Evolutionary conservation across 2,113 vertebrate genomes (phyloP), one percentile per base, ranked within the genome.

Genomic region (Zapornia atra): DNA sequence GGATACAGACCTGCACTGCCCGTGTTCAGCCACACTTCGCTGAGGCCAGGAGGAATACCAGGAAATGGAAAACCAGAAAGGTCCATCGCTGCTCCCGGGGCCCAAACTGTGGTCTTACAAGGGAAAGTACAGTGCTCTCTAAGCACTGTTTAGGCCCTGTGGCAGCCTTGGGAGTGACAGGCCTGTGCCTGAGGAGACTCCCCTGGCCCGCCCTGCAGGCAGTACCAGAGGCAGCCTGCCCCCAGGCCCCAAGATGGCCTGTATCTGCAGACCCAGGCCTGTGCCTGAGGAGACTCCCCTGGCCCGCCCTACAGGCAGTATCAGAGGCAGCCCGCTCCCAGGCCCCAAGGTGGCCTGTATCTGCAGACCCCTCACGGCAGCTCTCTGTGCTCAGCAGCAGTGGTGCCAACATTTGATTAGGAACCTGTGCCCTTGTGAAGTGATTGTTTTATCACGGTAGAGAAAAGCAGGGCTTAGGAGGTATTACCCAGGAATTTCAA

Each of bases 381-480:
- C 72, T 53, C 42, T 4, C n/a, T 65, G 20, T 26, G 57, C 42
- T 65, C 70, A 44, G 56, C 42, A 86, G 36, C 10, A 54, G 15
- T 1, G 1, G 29, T 26, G 29, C 48, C 84, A 83, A 1, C 33
- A 42, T 75, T 19, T 73, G 71, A 25, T 72, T 4, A 71, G 68
- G 59, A 90, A 71, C 21, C 56, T n/a, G 40, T 77, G 88, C 64
- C 88, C 46, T 44, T 76, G 38, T 14, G 57, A 71, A 75, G 8
- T 8, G 51, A 60, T 46, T 0, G 0, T 5, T 66, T 75, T 77
- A 65, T 61, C 69, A 64, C 0, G 0, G 60, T 15, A 82, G 82
- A 84, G 60, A 86, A 86, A 82, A 81, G 60, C 53, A 84, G 61
- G 61, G 65, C n/a, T 92, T 88, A 82, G 28, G 31, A 84, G 25